Conservation (phyloP, 2,797 vertebrate species). For the Gallinago stenura region DNA sequence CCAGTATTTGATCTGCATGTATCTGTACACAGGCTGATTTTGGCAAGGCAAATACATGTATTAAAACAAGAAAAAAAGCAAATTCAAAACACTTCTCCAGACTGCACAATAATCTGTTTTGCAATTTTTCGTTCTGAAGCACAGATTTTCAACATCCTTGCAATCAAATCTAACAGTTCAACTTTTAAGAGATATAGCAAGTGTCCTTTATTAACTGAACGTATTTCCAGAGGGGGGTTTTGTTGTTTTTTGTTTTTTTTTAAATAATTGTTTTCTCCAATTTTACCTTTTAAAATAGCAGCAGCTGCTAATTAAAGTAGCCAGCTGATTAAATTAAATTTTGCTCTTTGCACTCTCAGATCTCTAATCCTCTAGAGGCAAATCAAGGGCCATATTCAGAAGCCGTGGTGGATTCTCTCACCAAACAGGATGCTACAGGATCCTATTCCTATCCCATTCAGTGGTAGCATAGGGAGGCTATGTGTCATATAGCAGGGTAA, state of each 20-base stretch:
- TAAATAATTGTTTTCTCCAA: background rate
- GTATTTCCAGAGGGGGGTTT: background rate
- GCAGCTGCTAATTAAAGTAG: background rate
- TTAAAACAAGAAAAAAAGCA: background rate
- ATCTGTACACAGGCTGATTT: background rate
- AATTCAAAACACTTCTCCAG: background rate
- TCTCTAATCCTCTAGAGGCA: background rate
- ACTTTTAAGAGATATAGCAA: background rate
- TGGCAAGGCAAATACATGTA: background rate
- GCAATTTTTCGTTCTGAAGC: background rate
- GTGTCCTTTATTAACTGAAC: background rate
- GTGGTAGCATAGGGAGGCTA: background rate
- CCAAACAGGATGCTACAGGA: background rate
- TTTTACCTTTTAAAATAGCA: background rate
- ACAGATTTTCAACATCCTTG: background rate
- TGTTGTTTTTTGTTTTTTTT: background rate
- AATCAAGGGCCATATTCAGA: background rate
- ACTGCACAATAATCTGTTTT: background rate
- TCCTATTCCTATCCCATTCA: background rate
- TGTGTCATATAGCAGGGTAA: background rate
- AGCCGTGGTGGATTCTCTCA: background rate
- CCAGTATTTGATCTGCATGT: background rate
- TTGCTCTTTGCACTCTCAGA: background rate
- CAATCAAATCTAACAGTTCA: background rate
- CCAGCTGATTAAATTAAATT: background rate